These are phyloP conservation scores for Acropternis orthonyx DNA, from an alignment of 2,797 vertebrate species.

Conservation along the genomic window DNA sequence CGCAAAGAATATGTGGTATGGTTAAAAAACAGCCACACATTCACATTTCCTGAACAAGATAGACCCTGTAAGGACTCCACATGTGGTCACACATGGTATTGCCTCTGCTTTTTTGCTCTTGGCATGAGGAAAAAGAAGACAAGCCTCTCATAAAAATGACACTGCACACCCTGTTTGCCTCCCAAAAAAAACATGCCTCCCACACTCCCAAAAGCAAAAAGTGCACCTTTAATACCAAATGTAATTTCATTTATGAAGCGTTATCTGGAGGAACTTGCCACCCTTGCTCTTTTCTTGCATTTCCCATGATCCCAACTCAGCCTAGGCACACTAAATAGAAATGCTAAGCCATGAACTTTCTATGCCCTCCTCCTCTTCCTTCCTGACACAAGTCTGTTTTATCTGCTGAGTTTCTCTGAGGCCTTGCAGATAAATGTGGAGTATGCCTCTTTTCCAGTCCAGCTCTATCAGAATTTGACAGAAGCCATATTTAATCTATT, in stretches of 20 bases:
- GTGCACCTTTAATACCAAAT: background rate
- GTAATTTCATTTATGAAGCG: background rate
- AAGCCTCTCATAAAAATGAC: background rate
- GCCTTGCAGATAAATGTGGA: background rate
- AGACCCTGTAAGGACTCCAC: background rate
- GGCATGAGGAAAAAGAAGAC: background rate
- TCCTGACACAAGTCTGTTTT: background rate
- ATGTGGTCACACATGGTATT: background rate
- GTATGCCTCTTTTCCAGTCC: background rate
- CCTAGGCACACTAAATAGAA: background rate
- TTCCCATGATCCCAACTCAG: background rate
- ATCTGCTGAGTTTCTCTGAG: background rate
- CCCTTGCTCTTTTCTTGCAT: background rate
- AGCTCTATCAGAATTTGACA: background rate
- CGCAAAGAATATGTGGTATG: background rate
- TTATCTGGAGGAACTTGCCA: background rate
- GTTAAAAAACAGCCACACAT: background rate
- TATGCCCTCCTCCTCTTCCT: background rate
- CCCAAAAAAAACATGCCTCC: accelerated
- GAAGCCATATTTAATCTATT: background rate
- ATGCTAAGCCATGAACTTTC: background rate
- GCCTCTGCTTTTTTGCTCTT: background rate
- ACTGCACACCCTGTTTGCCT: background rate
- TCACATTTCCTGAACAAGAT: background rate
- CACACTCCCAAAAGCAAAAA: background rate